Conservation (phyloP, 2,797 vertebrate genomes). For the Sciaenops ocellatus region DNA sequence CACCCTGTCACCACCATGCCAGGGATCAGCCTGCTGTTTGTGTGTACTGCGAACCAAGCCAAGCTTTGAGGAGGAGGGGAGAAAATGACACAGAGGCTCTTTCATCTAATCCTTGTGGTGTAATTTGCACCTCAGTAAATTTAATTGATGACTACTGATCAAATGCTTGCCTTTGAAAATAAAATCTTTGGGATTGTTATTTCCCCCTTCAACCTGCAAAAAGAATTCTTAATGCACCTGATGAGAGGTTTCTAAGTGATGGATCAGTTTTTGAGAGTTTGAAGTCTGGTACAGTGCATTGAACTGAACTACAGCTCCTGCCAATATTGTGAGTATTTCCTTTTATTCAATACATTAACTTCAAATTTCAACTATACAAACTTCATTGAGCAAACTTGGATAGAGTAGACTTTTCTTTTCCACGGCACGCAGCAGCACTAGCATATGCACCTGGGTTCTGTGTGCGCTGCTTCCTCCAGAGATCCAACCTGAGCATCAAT, state of each 20-base stretch:
- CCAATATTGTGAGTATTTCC: conserved; percentile 32
- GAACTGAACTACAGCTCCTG: conserved; percentile 39
- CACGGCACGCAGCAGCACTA: conserved; percentile 23
- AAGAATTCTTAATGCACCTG: conserved; percentile 87
- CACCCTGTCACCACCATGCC: conserved; percentile 83
- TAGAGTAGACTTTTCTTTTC: conserved; percentile 29
- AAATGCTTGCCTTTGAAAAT: conserved; percentile 87
- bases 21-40: conserved; percentile 80
- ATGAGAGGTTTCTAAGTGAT: conserved; percentile 72
- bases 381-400: conserved; percentile 63
- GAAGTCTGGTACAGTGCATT: conserved; percentile 57
- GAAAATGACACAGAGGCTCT: conserved; percentile 84
- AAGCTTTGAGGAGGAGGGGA: conserved; percentile 79
- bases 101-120: conserved; percentile 87
- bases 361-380: conserved; percentile 47
- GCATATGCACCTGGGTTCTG: conserved; percentile 64
- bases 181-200: conserved; percentile 83
- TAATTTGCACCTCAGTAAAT: conserved; percentile 86
- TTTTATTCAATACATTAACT: conserved; percentile 47
- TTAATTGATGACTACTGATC: conserved; percentile 90
- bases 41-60: conserved; percentile 73
- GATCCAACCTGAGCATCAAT: conserved; percentile 75
- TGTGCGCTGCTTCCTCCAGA: conserved; percentile 68
- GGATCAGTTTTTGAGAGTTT: conserved; percentile 68
- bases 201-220: conserved; percentile 82